Conservation (phyloP, 2,797 vertebrate genomes). For the Cryptoprocta ferox region DNA sequence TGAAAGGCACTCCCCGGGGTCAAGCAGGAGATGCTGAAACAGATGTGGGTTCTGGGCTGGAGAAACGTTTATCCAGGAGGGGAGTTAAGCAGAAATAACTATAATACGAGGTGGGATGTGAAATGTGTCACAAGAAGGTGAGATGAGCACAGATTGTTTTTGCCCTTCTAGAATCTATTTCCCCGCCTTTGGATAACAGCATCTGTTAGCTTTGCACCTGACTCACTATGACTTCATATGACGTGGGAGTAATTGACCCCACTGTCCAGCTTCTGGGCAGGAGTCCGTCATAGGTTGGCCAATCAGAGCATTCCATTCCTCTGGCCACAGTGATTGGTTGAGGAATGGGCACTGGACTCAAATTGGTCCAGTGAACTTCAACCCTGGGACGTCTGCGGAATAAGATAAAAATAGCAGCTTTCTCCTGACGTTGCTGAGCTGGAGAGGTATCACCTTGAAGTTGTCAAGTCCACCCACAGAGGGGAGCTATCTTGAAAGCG, state of each 20-base stretch:
- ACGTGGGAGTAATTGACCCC: accelerated
- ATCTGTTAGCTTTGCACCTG: not conserved
- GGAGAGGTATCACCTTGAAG: not conserved
- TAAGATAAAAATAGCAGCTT: not conserved
- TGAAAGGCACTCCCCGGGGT: not conserved
- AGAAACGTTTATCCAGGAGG: not conserved
- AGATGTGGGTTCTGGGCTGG: not conserved
- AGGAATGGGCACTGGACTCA: not conserved
- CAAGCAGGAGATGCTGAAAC: not conserved
- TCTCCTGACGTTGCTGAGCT: not conserved
- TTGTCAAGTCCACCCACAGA: not conserved
- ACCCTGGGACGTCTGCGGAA: not conserved
- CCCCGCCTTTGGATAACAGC: not conserved
- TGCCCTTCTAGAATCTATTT: not conserved
- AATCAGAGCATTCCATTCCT: not conserved
- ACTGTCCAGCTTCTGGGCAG: accelerated
- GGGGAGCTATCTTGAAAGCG: not conserved
- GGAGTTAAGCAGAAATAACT: not conserved
- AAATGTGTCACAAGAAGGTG: not conserved
- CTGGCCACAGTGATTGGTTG: not conserved
- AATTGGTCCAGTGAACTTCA: not conserved
- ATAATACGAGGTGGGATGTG: accelerated
- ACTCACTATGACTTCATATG: not conserved
- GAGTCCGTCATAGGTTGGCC: not conserved
- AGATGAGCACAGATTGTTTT: not conserved